A percentile compares a stretch with the other conserved stretches of the same genome.
phyloP scores from a whole-genome alignment of 2,888 invertebrate genomes.

The Campoplex capitator region DNA sequence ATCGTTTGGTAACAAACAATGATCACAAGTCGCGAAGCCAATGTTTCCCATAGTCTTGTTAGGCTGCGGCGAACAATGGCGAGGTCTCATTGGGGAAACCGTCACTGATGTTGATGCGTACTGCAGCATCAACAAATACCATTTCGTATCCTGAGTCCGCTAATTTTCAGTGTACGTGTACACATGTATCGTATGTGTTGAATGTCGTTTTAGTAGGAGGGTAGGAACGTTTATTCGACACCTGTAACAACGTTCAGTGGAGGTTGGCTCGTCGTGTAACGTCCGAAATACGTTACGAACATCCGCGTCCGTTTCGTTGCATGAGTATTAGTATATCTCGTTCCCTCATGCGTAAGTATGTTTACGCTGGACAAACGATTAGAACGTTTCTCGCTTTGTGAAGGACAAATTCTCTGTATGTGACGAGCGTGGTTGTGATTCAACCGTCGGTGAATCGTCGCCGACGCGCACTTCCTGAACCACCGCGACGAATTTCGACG shows the following conservation, averaged over 20 bases:
- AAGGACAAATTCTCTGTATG: conserved; percentile 74
- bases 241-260: conserved; percentile 22
- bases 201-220: background rate
- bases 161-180: conserved; percentile 7
- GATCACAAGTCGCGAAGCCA: background rate
- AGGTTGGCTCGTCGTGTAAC: conserved; percentile 41
- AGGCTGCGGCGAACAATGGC: conserved; percentile 19
- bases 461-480: conserved; percentile 61
- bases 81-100: conserved; percentile 37
- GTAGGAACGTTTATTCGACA: conserved; percentile 5
- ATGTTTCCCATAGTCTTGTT: conserved; percentile 6
- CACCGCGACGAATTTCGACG: conserved; percentile 56
- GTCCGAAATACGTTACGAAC: conserved; percentile 63
- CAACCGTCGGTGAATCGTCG: conserved; percentile 16
- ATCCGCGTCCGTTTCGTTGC: conserved; percentile 68
- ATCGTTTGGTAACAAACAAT: conserved; percentile 20
- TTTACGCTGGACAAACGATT: conserved; percentile 75
- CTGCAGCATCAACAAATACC: conserved; percentile 20
- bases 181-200: background rate
- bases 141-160: conserved; percentile 46
- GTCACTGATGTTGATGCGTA: conserved; percentile 29
- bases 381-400: conserved; percentile 74
- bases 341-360: conserved; percentile 74
- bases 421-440: conserved; percentile 35
- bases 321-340: conserved; percentile 42